A percentile compares a stretch with the other conserved stretches of the same genome.
phyloP scores from a whole-genome alignment of 2,888 invertebrate genomes.

The Endotricha flammealis region DNA sequence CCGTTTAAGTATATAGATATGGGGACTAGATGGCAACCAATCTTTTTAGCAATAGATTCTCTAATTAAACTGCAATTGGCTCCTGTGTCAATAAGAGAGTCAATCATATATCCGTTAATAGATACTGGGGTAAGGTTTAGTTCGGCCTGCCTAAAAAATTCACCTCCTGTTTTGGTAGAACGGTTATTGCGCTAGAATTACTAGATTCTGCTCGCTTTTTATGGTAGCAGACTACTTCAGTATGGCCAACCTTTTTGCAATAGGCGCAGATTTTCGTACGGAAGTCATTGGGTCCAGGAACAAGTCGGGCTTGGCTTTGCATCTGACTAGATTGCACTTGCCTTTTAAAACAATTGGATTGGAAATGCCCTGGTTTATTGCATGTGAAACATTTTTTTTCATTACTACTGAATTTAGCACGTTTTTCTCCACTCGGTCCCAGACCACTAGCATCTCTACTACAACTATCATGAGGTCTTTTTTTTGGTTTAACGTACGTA shows the following conservation, averaged over 20 bases:
- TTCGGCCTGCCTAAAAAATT: neutral
- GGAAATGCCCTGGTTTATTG: neutral
- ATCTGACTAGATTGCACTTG: too few relatives aligned
- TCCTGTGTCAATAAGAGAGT: too few relatives aligned
- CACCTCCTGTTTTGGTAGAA: neutral
- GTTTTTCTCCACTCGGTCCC: neutral
- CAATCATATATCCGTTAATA: too few relatives aligned
- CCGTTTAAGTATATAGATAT: too few relatives aligned
- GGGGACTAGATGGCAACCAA: too few relatives aligned
- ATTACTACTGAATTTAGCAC: neutral
- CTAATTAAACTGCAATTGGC: too few relatives aligned
- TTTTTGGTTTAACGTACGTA: conserved; percentile 18
- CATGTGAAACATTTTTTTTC: neutral
- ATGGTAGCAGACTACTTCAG: conserved; percentile 9
- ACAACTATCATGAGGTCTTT: conserved; percentile 28
- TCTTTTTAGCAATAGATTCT: too few relatives aligned
- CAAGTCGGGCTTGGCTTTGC: conserved; percentile 2
- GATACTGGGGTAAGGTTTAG: neutral
- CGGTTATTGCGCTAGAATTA: neutral
- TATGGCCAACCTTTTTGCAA: conserved; percentile 20
- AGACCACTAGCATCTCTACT: neutral
- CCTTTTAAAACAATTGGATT: neutral
- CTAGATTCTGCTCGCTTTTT: too few relatives aligned
- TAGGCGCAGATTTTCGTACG: conserved; percentile 13
- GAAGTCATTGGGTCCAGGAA: too few relatives aligned